Evolutionary conservation across 2,113 vertebrate genomes (phyloP).

Genomic region (Notothenia coriiceps): DNA sequence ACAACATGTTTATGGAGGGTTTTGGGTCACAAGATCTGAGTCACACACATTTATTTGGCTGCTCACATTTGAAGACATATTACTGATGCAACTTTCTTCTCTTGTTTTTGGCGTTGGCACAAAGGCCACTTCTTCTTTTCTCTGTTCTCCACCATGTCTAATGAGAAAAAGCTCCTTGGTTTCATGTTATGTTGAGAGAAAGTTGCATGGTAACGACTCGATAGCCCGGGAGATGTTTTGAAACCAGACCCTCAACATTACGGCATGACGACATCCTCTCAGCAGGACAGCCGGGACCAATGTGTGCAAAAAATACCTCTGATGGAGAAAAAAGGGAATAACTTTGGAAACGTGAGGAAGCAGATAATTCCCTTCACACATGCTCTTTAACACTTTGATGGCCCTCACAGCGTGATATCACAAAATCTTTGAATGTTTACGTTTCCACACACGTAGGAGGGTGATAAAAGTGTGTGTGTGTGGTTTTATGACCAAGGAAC

Average conservation of each 20-base stretch:
- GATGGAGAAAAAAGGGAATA: constrained; percentile 17
- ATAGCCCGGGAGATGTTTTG: constrained; percentile 67
- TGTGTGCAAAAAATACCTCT: constrained; percentile 21
- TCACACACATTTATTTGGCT: constrained; percentile 43
- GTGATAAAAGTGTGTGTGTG: constrained; percentile 12
- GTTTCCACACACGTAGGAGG: not conserved
- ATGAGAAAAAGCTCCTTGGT: constrained; percentile 60
- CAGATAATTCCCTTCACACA: constrained; percentile 44
- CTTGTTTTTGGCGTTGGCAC: constrained; percentile 33
- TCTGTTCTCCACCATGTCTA: constrained; percentile 47
- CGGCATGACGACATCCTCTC: constrained; percentile 59
- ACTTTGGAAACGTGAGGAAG: constrained; percentile 44
- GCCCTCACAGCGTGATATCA: constrained; percentile 3
- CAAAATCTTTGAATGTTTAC: constrained; percentile 16
- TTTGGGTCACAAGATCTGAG: constrained; percentile 1
- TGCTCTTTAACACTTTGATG: constrained; percentile 22
- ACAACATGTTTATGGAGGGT: not conserved
- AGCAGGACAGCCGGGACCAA: constrained; percentile 36
- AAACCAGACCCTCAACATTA: constrained; percentile 65
- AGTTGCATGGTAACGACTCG: constrained; percentile 70
- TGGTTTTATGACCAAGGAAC: constrained; percentile 13
- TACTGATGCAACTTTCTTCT: constrained; percentile 16
- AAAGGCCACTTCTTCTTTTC: constrained; percentile 9
- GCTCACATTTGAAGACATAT: constrained; percentile 27
- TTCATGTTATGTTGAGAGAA: constrained; percentile 66